phyloP scores from a whole-genome alignment of 2,113 vertebrate genomes.

The Larimichthys crocea region DNA sequence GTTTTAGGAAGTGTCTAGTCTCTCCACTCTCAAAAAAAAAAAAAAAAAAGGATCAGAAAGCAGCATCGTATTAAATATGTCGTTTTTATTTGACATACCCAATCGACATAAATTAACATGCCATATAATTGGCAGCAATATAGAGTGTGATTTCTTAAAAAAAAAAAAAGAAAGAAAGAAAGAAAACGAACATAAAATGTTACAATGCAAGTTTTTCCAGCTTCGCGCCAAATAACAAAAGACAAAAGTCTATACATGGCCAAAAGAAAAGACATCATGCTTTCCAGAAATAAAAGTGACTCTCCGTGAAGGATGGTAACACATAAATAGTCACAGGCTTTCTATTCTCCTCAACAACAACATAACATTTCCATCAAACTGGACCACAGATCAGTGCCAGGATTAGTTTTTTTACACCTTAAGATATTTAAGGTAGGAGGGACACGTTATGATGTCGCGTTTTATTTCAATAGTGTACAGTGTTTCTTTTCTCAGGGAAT shows the following conservation, averaged over 20 bases:
- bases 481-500: constrained; percentile 5
- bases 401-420: not conserved
- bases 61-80: constrained; percentile 18
- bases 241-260: not conserved
- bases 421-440: not conserved
- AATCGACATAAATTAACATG: constrained; percentile 64
- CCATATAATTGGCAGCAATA: constrained; percentile 58
- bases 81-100: constrained; percentile 62
- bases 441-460: not conserved
- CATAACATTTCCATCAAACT: not conserved
- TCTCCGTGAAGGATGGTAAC: constrained; percentile 5
- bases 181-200: constrained; percentile 21
- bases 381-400: not conserved
- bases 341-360: not conserved
- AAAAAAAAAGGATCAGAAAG: not conserved
- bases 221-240: not conserved
- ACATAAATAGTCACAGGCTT: constrained; percentile 8
- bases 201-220: constrained; percentile 2
- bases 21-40: constrained; percentile 11
- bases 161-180: constrained; percentile 45
- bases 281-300: constrained; percentile 12
- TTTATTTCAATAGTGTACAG: constrained; percentile 4
- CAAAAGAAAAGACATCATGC: constrained; percentile 9
- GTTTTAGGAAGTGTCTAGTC: not conserved
- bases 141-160: constrained; percentile 43